Base-by-base conservation (phyloP, 1,140 invertebrate genomes). In the Maniola jurtina region DNA sequence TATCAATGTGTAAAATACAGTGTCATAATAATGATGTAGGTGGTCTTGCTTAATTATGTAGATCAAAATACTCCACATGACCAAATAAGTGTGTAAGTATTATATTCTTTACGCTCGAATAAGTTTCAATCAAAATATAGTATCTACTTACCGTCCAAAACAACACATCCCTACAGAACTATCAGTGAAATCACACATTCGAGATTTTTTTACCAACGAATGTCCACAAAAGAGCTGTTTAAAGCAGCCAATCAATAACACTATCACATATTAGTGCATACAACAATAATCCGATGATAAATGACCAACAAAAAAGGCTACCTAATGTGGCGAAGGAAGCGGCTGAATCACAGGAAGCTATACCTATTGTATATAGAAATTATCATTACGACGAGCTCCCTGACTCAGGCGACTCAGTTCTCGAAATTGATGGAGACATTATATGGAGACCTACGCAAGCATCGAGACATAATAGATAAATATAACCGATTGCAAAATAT, bases 301-400 rank as follows among this genome's bases (percentile, higher is more conserved):
- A 66, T 68, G 35, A 52, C 55, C 45, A 52, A 64, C 61, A 42
- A 60, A 64, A 47, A 68, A 60, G 56, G 56, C 56, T 36, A 57
- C 66, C 61, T 59, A 63, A 50, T 68, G 40, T 57, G 48, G 13
- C 57, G 47, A 36, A 45, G 61, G 56, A 68, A 68, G 47, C 48
- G 45, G 1, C 45, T 72, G 70, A 72, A 64, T 72, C 70, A 65
- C 70, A 68, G 70, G 70, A 68, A 68, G 52, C 13, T 48, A 47
- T 63, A 64, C 35, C 59, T 48, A 64, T 38, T 67, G 65, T 64
- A 45, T 57, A 57, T 57, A 57, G 48, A 68, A 58, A 72, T 65
- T 68, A 60, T 68, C 65, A 57, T 55, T 64, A 56, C 57, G 40
- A 42, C 59, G 52, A 58, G 55, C 25, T 14, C 55, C 56, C 57